These are phyloP conservation scores for Choristoneura rosaceana DNA, from an alignment of 2,888 invertebrate species.

Conservation along the genomic window DNA sequence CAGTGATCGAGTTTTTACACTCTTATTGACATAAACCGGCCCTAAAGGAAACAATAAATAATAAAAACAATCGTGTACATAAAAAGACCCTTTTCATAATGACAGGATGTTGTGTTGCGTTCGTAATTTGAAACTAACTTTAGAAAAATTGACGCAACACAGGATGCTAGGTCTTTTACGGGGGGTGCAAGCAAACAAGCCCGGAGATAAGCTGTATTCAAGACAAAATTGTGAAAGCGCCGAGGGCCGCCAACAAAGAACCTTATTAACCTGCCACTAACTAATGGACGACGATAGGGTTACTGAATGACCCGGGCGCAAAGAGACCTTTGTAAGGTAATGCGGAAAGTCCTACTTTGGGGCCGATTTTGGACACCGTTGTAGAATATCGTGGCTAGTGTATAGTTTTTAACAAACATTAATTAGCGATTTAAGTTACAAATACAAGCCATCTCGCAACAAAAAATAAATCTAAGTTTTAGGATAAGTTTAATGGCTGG, in stretches of 20 bases:
- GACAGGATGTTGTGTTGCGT: slow-evolving; percentile 59
- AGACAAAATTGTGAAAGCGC: slow-evolving; percentile 75
- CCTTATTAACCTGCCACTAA: slow-evolving; percentile 80
- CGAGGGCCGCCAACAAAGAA: slow-evolving; percentile 73
- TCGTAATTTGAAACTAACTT: slow-evolving; percentile 72
- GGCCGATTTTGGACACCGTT: slow-evolving; percentile 51
- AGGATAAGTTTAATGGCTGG: no score
- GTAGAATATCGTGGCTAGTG: not conserved
- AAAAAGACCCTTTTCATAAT: slow-evolving; percentile 55
- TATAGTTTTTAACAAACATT: not conserved
- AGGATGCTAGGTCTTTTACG: slow-evolving; percentile 64
- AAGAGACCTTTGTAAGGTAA: slow-evolving; percentile 67
- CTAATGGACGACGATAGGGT: slow-evolving; percentile 78
- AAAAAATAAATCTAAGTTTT: no score
- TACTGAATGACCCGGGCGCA: slow-evolving; percentile 63
- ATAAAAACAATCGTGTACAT: slow-evolving; percentile 49
- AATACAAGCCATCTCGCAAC: not conserved
- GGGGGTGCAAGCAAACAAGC: slow-evolving; percentile 71
- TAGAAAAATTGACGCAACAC: slow-evolving; percentile 68
- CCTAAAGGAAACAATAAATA: slow-evolving; percentile 40
- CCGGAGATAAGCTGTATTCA: slow-evolving; percentile 81
- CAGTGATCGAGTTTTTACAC: slow-evolving; percentile 43
- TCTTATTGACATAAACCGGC: slow-evolving; percentile 44
- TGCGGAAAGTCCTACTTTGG: slow-evolving; percentile 64
- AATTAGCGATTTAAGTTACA: not conserved